Evolutionary conservation across 2,797 vertebrate genomes (phyloP), one percentile per base, ranked within the genome.

Genomic region (Tinamus major): DNA sequence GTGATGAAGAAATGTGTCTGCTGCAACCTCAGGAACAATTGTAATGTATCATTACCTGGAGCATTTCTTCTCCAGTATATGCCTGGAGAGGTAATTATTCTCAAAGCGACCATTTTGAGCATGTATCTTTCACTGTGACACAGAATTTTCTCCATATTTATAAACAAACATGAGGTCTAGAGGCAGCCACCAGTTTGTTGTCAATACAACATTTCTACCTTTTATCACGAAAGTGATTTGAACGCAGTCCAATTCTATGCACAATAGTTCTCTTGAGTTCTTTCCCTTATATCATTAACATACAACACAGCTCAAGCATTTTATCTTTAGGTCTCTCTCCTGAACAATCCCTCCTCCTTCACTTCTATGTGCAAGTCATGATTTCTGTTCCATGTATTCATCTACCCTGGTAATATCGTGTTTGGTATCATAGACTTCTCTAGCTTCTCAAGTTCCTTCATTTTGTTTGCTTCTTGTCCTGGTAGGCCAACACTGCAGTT

Each of bases 21-120:
- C 27, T 70, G 35, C 7, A 35, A 23, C 13, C 19, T 31, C 48
- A 70, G 27, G 49, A 84, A 42, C 6, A 61, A 18, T 31, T 29
- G 29, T 21, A 6, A 9, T 41, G 9, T 23, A 8, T 33, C 35
- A 15, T 7, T 46, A 44, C 31, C 27, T n/a, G 13, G 13, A 75
- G 5, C 1, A 0, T n/a, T 67, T 67, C 37, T 71, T 41, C 58
- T 56, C 68, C 20, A 31, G 0, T 3, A 0, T 9, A 41, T 15
- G 4, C 63, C 69, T 61, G 17, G 23, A 49, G 29, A 56, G 65
- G 27, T 24, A 55, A 37, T 23, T 51, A 4, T 56, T 70, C 62
- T 42, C 49, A 21, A 49, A 53, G 65, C 5, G 6, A 42, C 23
- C 13, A 10, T 23, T 78, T 51, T n/a, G 44, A 44, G 62, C 35